Conservation (phyloP, 2,888 invertebrate species). For the Linnaemya vulpina region DNA sequence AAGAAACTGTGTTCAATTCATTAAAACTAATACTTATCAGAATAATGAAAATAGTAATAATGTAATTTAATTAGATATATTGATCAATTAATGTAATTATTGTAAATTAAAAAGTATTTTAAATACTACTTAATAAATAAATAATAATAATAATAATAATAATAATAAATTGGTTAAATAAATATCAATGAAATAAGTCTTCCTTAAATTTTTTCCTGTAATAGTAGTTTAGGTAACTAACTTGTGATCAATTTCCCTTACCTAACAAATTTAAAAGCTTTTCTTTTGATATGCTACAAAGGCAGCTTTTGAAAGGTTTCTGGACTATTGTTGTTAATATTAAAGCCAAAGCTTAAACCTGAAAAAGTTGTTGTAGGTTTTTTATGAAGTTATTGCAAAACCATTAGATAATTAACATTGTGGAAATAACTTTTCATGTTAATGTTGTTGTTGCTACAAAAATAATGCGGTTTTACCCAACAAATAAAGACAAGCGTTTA, state of each 20-base stretch:
- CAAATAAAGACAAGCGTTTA: constrained; percentile 1
- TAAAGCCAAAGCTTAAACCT: constrained; percentile 51
- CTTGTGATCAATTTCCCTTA: not conserved
- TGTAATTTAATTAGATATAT: no score
- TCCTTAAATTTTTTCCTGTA: no score
- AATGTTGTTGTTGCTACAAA: not conserved
- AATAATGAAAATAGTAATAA: no score
- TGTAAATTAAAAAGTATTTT: no score
- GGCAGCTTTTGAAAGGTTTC: constrained; percentile 65
- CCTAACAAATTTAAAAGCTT: constrained; percentile 41
- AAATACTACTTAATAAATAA: no score
- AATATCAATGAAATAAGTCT: no score
- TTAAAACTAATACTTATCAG: no score
- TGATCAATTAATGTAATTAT: no score
- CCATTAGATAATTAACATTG: constrained; percentile 58
- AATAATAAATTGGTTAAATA: no score
- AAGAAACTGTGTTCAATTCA: no score
- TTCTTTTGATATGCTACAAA: constrained; percentile 3
- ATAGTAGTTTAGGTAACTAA: not conserved
- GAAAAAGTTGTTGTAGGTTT: constrained; percentile 47
- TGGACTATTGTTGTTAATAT: constrained; percentile 8
- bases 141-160: no score
- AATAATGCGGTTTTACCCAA: constrained; percentile 11
- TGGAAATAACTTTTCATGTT: constrained; percentile 11
- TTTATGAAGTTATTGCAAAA: constrained; percentile 57